Base-by-base conservation (phyloP, 2,113 vertebrate species). In the Pangasianodon gigas region DNA sequence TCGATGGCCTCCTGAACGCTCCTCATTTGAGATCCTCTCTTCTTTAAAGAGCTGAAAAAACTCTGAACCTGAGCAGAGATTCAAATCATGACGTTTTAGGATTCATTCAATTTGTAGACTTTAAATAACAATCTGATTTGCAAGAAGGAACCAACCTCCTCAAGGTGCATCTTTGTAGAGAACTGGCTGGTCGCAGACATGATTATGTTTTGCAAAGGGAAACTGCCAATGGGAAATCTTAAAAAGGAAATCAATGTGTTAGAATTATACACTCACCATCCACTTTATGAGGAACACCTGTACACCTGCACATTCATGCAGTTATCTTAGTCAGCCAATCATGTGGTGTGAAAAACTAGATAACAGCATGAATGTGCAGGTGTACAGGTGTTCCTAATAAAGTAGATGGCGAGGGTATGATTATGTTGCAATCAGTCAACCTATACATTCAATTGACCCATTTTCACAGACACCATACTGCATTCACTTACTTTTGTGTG, bases 221-320 rank as follows among this genome's bases (percentile, higher is more conserved):
- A 98, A 26, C 98, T 98, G 81, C 98, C 97, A 67, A 97, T 86
- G 69, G 96, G 96, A 93, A 99, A 99, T 93, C 98, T 99, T 58
- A 29, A 58, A 32, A 79, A 24, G 1, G 13, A 16, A 69, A 67
- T 13, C 13, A 4, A 2, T 29, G 29, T 21, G 18, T 88, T 58
- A 83, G 80, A 82, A 82, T 56, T 37, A 19, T 32, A 37, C 37
- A 37, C 1, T 37, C 37, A 37, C 37, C 37, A 37, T 37, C 37
- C 37, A 37, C 37, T 37, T 37, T 37, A 37, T 37, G 37, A 37
- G 37, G 37, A 37, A 37, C 37, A 37, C 37, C 37, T 37, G 37
- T 37, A 37, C 37, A 37, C 37, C 1, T 37, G 37, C 37, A 37
- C 37, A 37, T 37, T 37, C 37, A 37, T 37, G 37, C 37, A 37